Base-by-base conservation (phyloP, 1,140 invertebrate species). In the Drosophila leontia region DNA sequence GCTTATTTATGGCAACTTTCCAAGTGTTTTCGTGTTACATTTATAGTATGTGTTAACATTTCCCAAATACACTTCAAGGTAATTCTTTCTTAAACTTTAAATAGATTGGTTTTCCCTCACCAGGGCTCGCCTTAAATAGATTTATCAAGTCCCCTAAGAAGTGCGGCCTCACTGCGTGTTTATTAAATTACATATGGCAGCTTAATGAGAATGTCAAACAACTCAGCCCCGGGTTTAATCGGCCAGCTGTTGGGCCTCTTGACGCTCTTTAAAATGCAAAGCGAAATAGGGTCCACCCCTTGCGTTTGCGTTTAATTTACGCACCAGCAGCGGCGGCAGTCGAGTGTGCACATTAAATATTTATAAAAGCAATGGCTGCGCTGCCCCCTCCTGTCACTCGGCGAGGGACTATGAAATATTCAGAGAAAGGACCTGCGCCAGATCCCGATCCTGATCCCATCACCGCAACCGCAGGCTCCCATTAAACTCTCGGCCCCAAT, bases 301-400 rank as follows among this genome's bases (percentile, higher is more conserved):
- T 55, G 51, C 51, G 32, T 23, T 51, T 58, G 42, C 17, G 56
- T 15, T 72, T 71, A 72, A 74, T 51, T 72, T 60, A 72, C 55
- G 70, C 70, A 60, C 23, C 70, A 72, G 45, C 68, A 57, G 68
- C 35, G 63, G 41, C 63, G 42, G 68, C 70, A 74, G 55, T 74
- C 70, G 53, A 76, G 74, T 53, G 51, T 44, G 62, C 55, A 76
- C 62, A 78, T 82, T 69, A 82, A 82, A 82, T 82, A 82, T 82
- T 82, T 75, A 83, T 87, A 55, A 61, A 82, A 76, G 65, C 56
- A 58, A 64, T 59, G 60, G 69, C 75, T 83, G 64, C 65, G 50
- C 68, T 34, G 41, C 48, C 68, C 13, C 37, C 37, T 15, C n/a
- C 53, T 50, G 42, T 72, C 65, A 41, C 64, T 48, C 64, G 26